phyloP scores from a whole-genome alignment of 1,140 invertebrate species.

The Brachystomella parvula region DNA sequence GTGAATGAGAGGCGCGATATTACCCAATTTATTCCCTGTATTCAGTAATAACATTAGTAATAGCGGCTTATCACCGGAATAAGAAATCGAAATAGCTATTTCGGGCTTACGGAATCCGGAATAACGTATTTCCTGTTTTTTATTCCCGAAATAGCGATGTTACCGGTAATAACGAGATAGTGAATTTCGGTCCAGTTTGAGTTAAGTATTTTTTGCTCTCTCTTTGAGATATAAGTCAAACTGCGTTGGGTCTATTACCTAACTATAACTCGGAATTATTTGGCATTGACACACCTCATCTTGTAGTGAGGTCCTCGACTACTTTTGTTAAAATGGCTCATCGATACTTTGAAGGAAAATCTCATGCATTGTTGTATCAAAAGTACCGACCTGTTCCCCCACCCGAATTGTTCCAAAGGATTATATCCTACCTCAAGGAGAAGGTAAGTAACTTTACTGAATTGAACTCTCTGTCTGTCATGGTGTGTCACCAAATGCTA shows the following conservation, averaged over 20 bases:
- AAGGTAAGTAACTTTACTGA: slow-evolving; percentile 23
- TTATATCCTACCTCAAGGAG: slow-evolving; percentile 41
- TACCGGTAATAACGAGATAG: too few species aligned
- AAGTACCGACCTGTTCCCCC: slow-evolving; percentile 42
- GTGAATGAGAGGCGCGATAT: neutral
- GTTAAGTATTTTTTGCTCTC: too few species aligned
- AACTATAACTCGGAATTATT: too few species aligned
- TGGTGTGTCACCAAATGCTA: neutral
- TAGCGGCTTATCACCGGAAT: neutral
- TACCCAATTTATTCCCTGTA: neutral
- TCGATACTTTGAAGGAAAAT: slow-evolving; percentile 40
- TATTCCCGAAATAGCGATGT: too few species aligned
- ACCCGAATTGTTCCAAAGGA: slow-evolving; percentile 37
- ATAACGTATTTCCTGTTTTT: too few species aligned
- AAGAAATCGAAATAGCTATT: neutral
- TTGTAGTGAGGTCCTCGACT: too few species aligned
- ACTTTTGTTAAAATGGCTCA: slow-evolving; percentile 32
- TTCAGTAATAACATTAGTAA: neutral
- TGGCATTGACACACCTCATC: too few species aligned
- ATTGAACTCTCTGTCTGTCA: neutral
- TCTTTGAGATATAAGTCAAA: too few species aligned
- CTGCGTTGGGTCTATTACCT: too few species aligned
- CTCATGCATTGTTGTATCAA: slow-evolving; percentile 41
- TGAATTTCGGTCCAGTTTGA: too few species aligned
- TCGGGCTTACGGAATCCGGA: too few species aligned